phyloP scores from a whole-genome alignment of 2,888 invertebrate genomes.

The Hetaerina titia region DNA sequence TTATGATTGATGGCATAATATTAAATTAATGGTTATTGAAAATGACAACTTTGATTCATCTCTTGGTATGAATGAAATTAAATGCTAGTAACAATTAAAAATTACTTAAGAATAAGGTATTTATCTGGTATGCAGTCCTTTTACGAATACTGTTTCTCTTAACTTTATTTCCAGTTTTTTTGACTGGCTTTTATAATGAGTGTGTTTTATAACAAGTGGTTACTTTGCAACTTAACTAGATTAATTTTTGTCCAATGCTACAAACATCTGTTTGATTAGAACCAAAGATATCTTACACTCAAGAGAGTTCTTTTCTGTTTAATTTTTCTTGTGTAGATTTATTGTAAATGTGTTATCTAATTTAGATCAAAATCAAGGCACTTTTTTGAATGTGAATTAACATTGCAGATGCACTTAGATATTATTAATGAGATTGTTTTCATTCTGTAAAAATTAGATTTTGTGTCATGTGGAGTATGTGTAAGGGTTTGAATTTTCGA shows the following conservation, averaged over 20 bases:
- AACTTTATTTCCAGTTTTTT: neutral
- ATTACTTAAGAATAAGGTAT: neutral
- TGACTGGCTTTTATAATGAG: neutral
- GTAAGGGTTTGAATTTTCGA: conserved; percentile 23
- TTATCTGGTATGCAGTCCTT: conserved; percentile 51
- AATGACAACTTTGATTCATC: neutral
- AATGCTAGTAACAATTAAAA: neutral
- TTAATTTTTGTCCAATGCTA: conserved; percentile 5
- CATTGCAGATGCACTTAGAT: conserved; percentile 5
- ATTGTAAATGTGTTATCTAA: conserved; percentile 36
- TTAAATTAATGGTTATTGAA: neutral
- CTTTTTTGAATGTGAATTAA: neutral
- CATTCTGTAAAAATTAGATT: neutral
- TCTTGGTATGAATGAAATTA: neutral
- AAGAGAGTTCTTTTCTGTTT: conserved; percentile 46
- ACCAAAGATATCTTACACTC: conserved; percentile 18
- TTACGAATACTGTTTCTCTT: conserved; percentile 24
- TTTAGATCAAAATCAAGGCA: conserved; percentile 28
- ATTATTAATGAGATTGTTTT: conserved; percentile 18
- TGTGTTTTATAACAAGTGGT: neutral
- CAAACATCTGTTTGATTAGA: conserved; percentile 12
- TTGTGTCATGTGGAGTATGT: neutral
- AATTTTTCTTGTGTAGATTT: conserved; percentile 44
- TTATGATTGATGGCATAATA: neutral
- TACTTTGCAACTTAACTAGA: conserved; percentile 25